Conservation (phyloP, 2,113 vertebrate genomes). For the Oryzias melastigma region DNA sequence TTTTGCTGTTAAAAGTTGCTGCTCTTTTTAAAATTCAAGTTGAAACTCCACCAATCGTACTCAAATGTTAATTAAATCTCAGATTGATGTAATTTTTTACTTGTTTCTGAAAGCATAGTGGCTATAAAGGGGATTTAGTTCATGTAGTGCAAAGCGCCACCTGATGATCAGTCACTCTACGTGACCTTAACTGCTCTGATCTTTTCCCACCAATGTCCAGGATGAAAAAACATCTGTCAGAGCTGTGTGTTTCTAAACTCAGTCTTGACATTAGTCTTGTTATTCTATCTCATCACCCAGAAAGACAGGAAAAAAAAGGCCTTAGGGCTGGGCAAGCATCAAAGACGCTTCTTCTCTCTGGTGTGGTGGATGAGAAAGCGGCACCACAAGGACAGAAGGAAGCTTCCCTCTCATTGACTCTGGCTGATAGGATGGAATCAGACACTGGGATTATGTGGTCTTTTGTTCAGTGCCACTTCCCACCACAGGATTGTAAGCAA, state of each 20-base stretch:
- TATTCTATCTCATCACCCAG: slow-evolving; percentile 79
- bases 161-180: slow-evolving; percentile 49
- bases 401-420: slow-evolving; percentile 78
- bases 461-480: slow-evolving; percentile 80
- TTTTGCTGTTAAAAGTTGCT: no score
- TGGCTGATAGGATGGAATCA: slow-evolving; percentile 78
- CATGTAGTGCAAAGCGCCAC: slow-evolving; percentile 45
- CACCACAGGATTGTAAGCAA: slow-evolving; percentile 74
- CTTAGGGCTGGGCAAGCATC: slow-evolving; percentile 76
- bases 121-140: slow-evolving; percentile 32
- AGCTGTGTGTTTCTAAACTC: slow-evolving; percentile 70
- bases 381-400: slow-evolving; percentile 72
- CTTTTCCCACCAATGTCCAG: slow-evolving; percentile 72
- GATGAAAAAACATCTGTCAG: slow-evolving; percentile 73
- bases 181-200: slow-evolving; percentile 60
- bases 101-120: slow-evolving; percentile 19
- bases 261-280: slow-evolving; percentile 79
- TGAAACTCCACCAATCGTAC: no score
- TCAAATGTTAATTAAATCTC: no score
- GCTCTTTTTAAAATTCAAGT: no score
- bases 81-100: slow-evolving; percentile 9
- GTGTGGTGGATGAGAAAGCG: slow-evolving; percentile 72
- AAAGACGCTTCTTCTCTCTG: slow-evolving; percentile 75
- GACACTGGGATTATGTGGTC: slow-evolving; percentile 80
- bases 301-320: slow-evolving; percentile 68